Evolutionary conservation across 2,888 invertebrate genomes (phyloP).

Genomic region (Mythimna pallens): DNA sequence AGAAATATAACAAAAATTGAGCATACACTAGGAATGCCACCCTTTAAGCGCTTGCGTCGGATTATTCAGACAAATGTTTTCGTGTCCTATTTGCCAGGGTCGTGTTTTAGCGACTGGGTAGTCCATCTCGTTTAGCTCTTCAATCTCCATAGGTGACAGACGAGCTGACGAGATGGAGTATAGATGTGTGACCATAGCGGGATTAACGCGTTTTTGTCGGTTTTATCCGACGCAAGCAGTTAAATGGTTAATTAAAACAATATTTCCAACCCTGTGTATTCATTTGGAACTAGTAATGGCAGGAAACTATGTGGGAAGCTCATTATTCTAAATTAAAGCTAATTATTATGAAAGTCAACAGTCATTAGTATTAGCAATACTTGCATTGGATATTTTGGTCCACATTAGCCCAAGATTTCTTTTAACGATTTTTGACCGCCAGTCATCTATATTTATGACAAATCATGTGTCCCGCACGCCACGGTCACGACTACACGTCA

Average conservation of each 20-base stretch:
- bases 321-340: constrained; percentile 45
- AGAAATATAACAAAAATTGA: constrained; percentile 17
- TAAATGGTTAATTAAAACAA: constrained; percentile 1
- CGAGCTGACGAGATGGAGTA: too few species aligned
- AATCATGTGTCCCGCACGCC: not conserved
- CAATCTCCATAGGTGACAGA: too few species aligned
- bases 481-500: too few species aligned
- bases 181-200: too few species aligned
- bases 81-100: too few species aligned
- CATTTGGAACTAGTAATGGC: constrained; percentile 32
- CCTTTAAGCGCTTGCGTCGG: too few species aligned
- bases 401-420: not conserved
- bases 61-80: too few species aligned
- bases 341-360: constrained; percentile 37
- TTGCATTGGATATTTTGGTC: constrained; percentile 6
- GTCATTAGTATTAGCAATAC: constrained; percentile 18
- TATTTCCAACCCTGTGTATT: not conserved
- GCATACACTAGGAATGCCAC: constrained; percentile 19
- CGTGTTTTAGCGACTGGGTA: too few species aligned
- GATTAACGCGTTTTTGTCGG: too few species aligned
- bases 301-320: constrained; percentile 36
- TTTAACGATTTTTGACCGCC: not conserved
- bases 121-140: too few species aligned
- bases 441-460: not conserved
- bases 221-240: too few species aligned